phyloP scores from a whole-genome alignment of 2,113 vertebrate species.

The Panurus biarmicus region DNA sequence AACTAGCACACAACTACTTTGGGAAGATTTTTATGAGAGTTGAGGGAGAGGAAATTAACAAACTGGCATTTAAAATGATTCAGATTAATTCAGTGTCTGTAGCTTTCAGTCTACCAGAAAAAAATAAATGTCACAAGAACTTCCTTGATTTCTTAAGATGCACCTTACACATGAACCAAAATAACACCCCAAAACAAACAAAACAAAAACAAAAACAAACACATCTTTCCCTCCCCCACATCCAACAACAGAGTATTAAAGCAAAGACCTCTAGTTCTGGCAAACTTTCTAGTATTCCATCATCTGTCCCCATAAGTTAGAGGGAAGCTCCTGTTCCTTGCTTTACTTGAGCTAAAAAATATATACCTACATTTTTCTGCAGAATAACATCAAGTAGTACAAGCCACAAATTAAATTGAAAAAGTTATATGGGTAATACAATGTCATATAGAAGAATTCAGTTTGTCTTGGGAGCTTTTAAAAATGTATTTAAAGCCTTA shows the following conservation, averaged over 20 bases:
- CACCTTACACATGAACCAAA: background rate
- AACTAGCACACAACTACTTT: background rate
- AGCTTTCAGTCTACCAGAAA: background rate
- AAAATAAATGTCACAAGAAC: background rate
- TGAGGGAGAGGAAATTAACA: background rate
- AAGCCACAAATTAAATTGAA: background rate
- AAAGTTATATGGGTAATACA: background rate
- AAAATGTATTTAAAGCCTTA: background rate
- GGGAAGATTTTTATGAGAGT: background rate
- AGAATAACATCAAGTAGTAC: background rate
- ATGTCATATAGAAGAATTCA: background rate
- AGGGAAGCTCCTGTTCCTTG: background rate
- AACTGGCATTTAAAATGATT: background rate
- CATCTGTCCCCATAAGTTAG: background rate
- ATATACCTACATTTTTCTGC: background rate
- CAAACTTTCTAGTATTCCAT: background rate
- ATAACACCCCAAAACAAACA: background rate
- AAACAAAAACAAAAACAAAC: background rate
- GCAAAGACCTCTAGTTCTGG: background rate
- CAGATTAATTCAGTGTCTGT: background rate
- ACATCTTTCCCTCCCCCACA: background rate
- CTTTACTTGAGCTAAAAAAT: background rate
- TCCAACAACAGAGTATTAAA: background rate
- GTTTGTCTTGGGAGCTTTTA: background rate
- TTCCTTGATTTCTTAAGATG: background rate